Base-by-base conservation (phyloP, 2,113 vertebrate genomes). In the Micronycteris hirsuta region DNA sequence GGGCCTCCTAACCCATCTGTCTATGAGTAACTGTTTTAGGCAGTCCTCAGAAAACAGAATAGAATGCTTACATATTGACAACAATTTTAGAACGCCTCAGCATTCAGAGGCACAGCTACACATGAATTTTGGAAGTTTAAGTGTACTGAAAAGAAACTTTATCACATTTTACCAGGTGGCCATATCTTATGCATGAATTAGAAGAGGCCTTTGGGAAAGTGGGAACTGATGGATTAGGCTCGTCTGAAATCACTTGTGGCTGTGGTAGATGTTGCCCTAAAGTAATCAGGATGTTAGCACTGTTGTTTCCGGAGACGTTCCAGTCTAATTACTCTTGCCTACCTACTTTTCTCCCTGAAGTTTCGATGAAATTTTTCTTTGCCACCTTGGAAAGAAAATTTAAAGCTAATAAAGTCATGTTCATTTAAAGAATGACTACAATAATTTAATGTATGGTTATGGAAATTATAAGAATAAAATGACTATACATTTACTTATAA, bases 241-340 rank as follows among this genome's bases (percentile, higher is more conserved):
- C 67, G 54, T 88, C 43, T 68, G 45, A 95, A 94, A 73, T 91
- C 82, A 74, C 77, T 43, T 83, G 47, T 91, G 73, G 10, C 68
- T 41, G 4, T 78, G 82, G 71, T 78, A 80, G 49, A 93, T 68
- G 33, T 33, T 96, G 68, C 54, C 94, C 78, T 91, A 28, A 89
- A 33, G 83, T 96, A 77, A 91, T 88, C 74, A 96, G 61, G 58
- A 73, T 76, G 52, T 43, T 38, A 84, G 67, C 33, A 13, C 4
- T 68, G 52, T 87, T 65, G 22, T 74, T 74, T 65, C 91, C 93
- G 86, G 89, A 94, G 24, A 31, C 15, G 9, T 45, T 96, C 91
- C 93, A 91, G 22, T n/a, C 65, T 36, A 93, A 94, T 95, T 96
- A 94, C 49, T 82, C 90, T 52, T 88, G 76, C 71, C 61, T 90